Evolutionary conservation across 2,113 vertebrate genomes (phyloP).

Genomic region (Sitta europaea): DNA sequence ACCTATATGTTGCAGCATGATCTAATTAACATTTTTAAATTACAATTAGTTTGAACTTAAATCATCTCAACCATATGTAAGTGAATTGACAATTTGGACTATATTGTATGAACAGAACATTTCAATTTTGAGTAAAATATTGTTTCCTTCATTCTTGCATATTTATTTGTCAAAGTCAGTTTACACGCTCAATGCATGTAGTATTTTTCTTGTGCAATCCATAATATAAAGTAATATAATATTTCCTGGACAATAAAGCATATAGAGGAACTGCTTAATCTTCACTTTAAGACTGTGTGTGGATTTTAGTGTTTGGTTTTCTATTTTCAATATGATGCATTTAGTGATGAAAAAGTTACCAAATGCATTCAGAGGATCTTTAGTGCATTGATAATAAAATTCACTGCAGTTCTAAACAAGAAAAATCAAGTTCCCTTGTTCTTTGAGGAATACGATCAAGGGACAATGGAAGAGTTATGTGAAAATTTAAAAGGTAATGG

Average conservation of each 20-base stretch:
- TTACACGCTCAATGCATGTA: not conserved
- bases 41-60: not conserved
- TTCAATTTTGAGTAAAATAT: not conserved
- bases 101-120: accelerated
- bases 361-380: not conserved
- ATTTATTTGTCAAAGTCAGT: not conserved
- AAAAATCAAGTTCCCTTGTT: not conserved
- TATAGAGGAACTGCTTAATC: not conserved
- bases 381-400: not conserved
- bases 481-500: not conserved
- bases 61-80: not conserved
- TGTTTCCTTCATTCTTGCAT: not conserved
- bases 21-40: not conserved
- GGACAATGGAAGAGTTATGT: not conserved
- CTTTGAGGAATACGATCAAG: not conserved
- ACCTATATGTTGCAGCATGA: not conserved
- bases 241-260: not conserved
- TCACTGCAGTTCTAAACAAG: not conserved
- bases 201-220: not conserved
- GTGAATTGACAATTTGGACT: not conserved
- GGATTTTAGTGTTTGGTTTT: not conserved
- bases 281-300: not conserved
- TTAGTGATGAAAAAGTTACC: not conserved
- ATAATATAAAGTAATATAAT: not conserved
- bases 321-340: not conserved